Evolutionary conservation across 2,888 invertebrate genomes (phyloP).

Genomic region (Agriotes lineatus): DNA sequence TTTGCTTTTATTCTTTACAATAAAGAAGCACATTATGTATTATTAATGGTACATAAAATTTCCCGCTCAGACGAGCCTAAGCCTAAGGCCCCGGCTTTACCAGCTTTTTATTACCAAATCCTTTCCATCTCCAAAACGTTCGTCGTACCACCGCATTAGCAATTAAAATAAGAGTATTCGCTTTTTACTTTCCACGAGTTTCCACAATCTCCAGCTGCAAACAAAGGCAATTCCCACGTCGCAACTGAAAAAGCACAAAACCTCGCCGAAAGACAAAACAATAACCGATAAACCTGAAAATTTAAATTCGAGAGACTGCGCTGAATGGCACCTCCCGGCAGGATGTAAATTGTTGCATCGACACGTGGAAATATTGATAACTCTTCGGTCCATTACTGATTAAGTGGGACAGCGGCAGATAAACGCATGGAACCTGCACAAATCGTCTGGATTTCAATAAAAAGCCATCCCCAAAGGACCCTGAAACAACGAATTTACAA

Average conservation of each 20-base stretch:
- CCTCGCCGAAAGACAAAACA: not conserved
- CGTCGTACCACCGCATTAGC: too few relatives aligned
- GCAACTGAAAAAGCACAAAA: not conserved
- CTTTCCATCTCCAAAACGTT: too few relatives aligned
- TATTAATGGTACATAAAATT: too few relatives aligned
- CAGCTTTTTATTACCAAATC: too few relatives aligned
- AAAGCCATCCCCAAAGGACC: not conserved
- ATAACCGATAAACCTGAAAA: conserved; percentile 7
- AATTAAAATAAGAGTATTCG: too few relatives aligned
- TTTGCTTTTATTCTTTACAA: too few relatives aligned
- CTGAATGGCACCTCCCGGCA: not conserved
- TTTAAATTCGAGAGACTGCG: not conserved
- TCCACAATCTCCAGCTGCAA: not conserved
- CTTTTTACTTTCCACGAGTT: too few relatives aligned
- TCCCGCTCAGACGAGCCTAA: too few relatives aligned
- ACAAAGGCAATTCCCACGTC: not conserved
- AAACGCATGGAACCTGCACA: conserved; percentile 9
- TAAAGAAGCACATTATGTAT: too few relatives aligned
- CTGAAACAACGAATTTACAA: conserved; percentile 10
- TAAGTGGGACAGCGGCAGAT: conserved; percentile 7
- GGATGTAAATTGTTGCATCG: conserved; percentile 1
- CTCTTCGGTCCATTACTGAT: not conserved
- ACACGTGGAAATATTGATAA: not conserved
- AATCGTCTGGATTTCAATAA: conserved; percentile 11
- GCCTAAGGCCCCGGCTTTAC: too few relatives aligned